A percentile compares a stretch with the other conserved stretches of the same genome.
These are phyloP conservation scores for Drosophila flavopinicola DNA, from an alignment of 2,888 invertebrate genomes.

Conservation along the genomic window DNA sequence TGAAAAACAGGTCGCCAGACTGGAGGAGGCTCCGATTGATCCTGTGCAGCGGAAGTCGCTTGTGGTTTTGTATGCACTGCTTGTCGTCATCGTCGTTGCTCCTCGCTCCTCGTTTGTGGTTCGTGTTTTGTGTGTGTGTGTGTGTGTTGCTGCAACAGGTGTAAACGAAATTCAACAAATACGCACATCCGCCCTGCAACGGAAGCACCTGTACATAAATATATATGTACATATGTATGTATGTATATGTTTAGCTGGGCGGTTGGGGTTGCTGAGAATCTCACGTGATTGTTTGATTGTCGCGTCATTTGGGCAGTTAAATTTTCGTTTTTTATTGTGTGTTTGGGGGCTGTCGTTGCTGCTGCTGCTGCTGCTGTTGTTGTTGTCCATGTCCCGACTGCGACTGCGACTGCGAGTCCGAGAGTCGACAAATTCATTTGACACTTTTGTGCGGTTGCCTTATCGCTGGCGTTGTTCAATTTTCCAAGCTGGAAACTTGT, in stretches of 20 bases:
- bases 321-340: conserved; percentile 37
- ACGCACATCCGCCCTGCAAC: conserved; percentile 68
- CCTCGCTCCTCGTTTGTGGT: neutral
- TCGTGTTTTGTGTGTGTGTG: conserved; percentile 15
- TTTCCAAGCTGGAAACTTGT: conserved; percentile 69
- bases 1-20: conserved; percentile 16
- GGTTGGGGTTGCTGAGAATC: conserved; percentile 32
- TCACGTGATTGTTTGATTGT: conserved; percentile 62
- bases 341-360: conserved; percentile 5
- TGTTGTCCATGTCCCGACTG: conserved; percentile 51
- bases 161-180: conserved; percentile 77
- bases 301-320: conserved; percentile 50
- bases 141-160: conserved; percentile 71
- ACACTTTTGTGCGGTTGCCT: conserved; percentile 71
- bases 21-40: conserved; percentile 24
- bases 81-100: conserved; percentile 24
- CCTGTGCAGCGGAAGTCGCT: conserved; percentile 69
- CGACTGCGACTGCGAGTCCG: conserved; percentile 68
- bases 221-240: neutral
- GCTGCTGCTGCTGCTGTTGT: conserved; percentile 31
- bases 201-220: conserved; percentile 54
- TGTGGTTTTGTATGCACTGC: conserved; percentile 71
- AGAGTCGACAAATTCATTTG: conserved; percentile 82
- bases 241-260: neutral
- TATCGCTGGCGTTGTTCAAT: conserved; percentile 66